A percentile compares a stretch with the other conserved stretches of the same genome.
These are phyloP conservation scores for Oegoconia quadripuncta DNA, from an alignment of 2,888 invertebrate genomes.

Conservation along the genomic window DNA sequence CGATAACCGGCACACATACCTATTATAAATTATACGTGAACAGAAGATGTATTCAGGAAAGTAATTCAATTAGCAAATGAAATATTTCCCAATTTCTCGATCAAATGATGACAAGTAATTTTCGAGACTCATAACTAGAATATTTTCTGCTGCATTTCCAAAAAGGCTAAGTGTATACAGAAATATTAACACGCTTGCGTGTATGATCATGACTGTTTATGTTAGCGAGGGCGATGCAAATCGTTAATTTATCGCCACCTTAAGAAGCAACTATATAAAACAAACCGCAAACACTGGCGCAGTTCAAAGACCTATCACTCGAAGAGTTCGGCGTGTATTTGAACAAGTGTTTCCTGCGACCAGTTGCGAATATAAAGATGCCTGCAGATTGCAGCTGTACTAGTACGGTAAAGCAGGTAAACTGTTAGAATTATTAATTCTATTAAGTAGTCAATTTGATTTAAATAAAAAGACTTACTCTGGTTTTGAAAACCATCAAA, in stretches of 20 bases:
- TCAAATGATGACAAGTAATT: no score
- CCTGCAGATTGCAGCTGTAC: constrained; percentile 11
- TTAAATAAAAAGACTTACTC: no score
- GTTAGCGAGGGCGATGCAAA: constrained; percentile 65
- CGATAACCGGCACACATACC: no score
- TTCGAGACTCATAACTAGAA: no score
- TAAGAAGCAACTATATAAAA: constrained; percentile 69
- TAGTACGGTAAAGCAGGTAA: no score
- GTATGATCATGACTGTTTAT: constrained; percentile 56
- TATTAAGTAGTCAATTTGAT: no score
- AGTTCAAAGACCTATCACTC: constrained; percentile 75
- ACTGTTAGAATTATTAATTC: no score
- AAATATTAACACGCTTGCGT: constrained; percentile 25
- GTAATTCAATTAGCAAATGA: no score
- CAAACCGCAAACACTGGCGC: constrained; percentile 64
- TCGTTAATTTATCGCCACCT: constrained; percentile 75
- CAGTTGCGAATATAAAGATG: constrained; percentile 48
- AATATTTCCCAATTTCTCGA: no score
- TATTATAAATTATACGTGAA: no score
- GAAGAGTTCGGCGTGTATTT: constrained; percentile 64
- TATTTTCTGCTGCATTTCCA: background rate
- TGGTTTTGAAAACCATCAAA: no score
- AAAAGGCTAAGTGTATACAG: background rate
- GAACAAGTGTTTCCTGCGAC: constrained; percentile 60
- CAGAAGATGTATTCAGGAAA: no score